A percentile compares a stretch with the other conserved stretches of the same genome.
phyloP scores from a whole-genome alignment of 2,797 vertebrate genomes.

The Cephalopachus bancanus region DNA sequence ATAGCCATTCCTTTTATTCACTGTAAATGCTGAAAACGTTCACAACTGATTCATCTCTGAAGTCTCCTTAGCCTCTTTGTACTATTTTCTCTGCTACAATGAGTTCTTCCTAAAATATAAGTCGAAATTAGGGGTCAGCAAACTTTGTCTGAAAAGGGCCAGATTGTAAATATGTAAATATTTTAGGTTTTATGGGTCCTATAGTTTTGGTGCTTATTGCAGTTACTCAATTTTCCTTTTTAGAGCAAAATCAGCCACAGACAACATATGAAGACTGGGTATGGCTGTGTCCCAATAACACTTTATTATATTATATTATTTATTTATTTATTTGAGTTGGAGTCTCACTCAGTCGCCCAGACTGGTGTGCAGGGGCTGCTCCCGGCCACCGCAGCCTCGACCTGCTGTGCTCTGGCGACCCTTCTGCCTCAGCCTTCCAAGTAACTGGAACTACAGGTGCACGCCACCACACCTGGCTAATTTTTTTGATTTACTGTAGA shows the following conservation, averaged over 20 bases:
- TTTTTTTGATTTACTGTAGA: no score
- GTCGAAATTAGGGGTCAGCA: not conserved
- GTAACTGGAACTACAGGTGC: no score
- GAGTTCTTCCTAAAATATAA: not conserved
- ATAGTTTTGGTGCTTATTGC: not conserved
- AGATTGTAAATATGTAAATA: slow-evolving; percentile 5
- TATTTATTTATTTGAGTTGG: no score
- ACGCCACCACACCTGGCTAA: no score
- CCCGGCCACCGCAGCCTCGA: no score
- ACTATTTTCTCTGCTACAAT: not conserved
- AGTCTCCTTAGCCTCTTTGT: not conserved
- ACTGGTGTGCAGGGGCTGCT: no score
- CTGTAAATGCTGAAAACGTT: not conserved
- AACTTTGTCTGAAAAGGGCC: not conserved
- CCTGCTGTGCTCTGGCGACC: no score
- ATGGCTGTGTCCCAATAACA: not conserved
- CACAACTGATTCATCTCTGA: not conserved
- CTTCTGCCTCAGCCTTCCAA: no score
- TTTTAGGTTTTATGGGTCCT: slow-evolving; percentile 4
- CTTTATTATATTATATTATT: not conserved
- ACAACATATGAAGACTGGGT: not conserved
- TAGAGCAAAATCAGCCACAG: not conserved
- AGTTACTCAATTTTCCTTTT: not conserved
- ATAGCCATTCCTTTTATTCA: not conserved
- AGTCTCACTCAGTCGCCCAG: no score